Base-by-base conservation (phyloP, 2,888 invertebrate genomes). In the Heteromyza rotundicornis region DNA sequence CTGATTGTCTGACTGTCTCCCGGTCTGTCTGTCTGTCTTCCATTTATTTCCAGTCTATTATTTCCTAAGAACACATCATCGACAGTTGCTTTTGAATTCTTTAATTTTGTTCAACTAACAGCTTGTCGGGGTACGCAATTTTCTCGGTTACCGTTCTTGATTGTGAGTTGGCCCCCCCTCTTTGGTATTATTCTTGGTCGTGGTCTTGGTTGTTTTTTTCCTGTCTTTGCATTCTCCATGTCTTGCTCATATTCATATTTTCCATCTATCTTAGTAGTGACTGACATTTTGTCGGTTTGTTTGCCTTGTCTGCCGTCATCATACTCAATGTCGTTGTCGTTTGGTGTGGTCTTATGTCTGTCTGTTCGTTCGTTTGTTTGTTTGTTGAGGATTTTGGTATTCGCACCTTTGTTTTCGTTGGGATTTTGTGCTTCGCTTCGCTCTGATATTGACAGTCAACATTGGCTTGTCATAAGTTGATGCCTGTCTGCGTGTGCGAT, bases 71-170 rank as follows among this genome's bases (percentile, higher is more conserved):
- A 50, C 14, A n/a, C n/a, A n/a, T n/a, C n/a, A 22, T 54, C 32
- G 59, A 47, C 52, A 56, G 57, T 56, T 63, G 59, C 19, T 52
- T 56, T 59, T 47, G 51, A 52, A 17, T 47, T 47, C 7, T 47
- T 47, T 47, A 19, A 47, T 47, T 47, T 47, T 14, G 8, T 53
- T 27, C 14, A 40, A 36, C 44, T 44, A 20, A 14, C n/a, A 16
- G 17, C 35, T 1, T 56, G 3, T 27, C 27, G n/a, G 12, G 20
- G 14, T 49, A 49, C 19, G n/a, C 32, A 47, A 3, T 50, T n/a
- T 32, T 32, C 32, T 32, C 12, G 32, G 32, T 32, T 32, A 32
- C 32, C 12, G 32, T 32, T 32, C 12, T 32, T 32, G 32, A 32
- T 32, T 32, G 12, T 12, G 7, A 32, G 32, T 32, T 5, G 5